Conservation (phyloP, 2,888 invertebrate species). For the Desoria tigrina region DNA sequence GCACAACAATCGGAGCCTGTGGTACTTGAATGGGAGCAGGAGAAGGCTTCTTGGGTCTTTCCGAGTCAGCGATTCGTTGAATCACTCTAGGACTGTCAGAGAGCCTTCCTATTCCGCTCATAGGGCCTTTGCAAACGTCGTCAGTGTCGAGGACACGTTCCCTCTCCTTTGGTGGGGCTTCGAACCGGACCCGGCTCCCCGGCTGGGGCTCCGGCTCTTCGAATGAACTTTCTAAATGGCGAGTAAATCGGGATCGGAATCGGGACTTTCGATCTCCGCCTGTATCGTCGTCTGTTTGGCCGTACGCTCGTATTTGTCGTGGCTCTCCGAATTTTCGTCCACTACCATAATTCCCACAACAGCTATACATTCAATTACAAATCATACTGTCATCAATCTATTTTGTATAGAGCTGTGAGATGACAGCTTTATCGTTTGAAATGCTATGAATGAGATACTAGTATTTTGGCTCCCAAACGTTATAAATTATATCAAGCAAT, state of each 20-base stretch:
- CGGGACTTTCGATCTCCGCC: conserved; percentile 60
- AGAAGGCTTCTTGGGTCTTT: conserved; percentile 51
- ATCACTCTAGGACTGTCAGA: conserved; percentile 69
- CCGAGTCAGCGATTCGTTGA: conserved; percentile 52
- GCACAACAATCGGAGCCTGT: conserved; percentile 43
- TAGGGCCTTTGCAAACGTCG: conserved; percentile 75
- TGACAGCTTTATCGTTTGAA: too few species aligned
- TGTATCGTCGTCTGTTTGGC: conserved; percentile 53
- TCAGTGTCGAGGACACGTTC: conserved; percentile 81
- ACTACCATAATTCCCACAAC: conserved; percentile 60
- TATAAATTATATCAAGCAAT: too few species aligned
- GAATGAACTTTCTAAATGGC: conserved; percentile 68
- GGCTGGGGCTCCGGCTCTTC: conserved; percentile 56
- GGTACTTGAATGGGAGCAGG: conserved; percentile 53
- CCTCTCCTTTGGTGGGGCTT: conserved; percentile 58
- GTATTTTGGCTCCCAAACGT: too few species aligned
- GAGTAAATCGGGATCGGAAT: conserved; percentile 71
- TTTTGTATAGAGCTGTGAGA: too few species aligned
- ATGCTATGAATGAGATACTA: too few species aligned
- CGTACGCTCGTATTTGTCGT: conserved; percentile 52
- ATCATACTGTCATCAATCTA: too few species aligned
- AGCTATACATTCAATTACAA: too few species aligned
- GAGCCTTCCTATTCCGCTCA: conserved; percentile 84
- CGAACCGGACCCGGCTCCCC: conserved; percentile 39
- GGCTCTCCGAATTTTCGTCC: conserved; percentile 72